Conservation (phyloP, 1,140 invertebrate genomes). For the Atopsyche davidsoni region DNA sequence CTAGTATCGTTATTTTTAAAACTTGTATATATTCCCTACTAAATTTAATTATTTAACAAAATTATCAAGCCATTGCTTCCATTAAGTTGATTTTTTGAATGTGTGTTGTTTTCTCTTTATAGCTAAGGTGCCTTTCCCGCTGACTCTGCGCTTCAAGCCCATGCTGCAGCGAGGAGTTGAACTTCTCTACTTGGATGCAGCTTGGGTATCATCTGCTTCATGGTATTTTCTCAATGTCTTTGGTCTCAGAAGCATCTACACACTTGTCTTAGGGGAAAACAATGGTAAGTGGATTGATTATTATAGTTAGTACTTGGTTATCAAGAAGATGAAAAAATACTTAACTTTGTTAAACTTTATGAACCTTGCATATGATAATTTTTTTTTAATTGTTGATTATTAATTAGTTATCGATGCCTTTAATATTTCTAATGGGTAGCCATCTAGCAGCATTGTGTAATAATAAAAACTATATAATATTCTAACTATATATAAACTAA, state of each 20-base stretch:
- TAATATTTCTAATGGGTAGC: too few species aligned
- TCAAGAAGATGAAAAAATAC: too few species aligned
- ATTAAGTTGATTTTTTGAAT: too few species aligned
- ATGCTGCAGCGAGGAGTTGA: constrained; percentile 99
- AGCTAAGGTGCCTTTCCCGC: constrained; percentile 97
- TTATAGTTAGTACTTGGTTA: constrained; percentile 1
- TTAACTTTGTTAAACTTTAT: neutral
- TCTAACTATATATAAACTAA: too few species aligned
- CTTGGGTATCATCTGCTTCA: constrained; percentile 98
- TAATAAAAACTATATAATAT: too few species aligned
- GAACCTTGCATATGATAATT: neutral
- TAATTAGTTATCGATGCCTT: too few species aligned
- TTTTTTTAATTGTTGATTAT: too few species aligned
- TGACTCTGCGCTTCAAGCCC: constrained; percentile 96
- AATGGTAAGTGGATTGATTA: constrained; percentile 84
- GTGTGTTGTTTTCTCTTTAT: constrained; percentile 37
- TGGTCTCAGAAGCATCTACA: constrained; percentile 95
- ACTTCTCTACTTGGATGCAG: constrained; percentile 89
- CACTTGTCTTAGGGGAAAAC: constrained; percentile 95
- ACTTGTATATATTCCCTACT: too few species aligned
- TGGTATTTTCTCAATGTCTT: constrained; percentile 99
- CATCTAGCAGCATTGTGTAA: too few species aligned
- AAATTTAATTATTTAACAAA: too few species aligned
- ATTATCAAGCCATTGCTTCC: too few species aligned
- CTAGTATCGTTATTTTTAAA: too few species aligned